phyloP scores from a whole-genome alignment of 2,113 vertebrate genomes.

The Phasianus colchicus region DNA sequence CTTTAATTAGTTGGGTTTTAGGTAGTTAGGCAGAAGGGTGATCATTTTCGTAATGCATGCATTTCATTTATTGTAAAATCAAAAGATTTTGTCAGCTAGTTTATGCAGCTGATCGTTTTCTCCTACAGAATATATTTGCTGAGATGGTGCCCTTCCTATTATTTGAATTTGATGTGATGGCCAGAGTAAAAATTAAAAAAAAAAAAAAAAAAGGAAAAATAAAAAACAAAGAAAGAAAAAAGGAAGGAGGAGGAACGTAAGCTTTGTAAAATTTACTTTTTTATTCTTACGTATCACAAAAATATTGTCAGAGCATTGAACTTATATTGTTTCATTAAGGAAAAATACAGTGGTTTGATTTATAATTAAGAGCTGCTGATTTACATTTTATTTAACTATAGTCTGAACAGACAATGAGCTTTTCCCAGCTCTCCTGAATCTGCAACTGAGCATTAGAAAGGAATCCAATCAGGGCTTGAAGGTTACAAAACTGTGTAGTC shows the following conservation, averaged over 20 bases:
- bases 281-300: not conserved
- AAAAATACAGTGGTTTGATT: not conserved
- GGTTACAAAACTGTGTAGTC: not conserved
- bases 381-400: not conserved
- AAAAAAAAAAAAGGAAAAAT: not conserved
- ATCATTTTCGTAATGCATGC: conserved; percentile 9
- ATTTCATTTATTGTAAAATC: conserved; percentile 54
- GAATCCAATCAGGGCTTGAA: not conserved
- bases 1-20: conserved; percentile 42
- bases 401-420: not conserved
- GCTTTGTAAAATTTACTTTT: not conserved
- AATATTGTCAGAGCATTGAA: not conserved
- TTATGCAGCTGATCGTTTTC: not conserved
- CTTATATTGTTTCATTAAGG: not conserved
- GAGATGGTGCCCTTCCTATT: not conserved
- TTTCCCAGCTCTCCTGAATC: not conserved
- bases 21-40: conserved; percentile 2
- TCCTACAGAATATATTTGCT: not conserved
- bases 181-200: not conserved
- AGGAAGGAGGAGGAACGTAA: not conserved
- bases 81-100: conserved; percentile 16
- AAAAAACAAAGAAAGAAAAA: rapidly evolving
- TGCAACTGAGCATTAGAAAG: not conserved
- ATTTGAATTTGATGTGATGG: not conserved
- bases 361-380: not conserved